Conservation (phyloP, 2,797 vertebrate species). For the Oreochromis grahami region DNA sequence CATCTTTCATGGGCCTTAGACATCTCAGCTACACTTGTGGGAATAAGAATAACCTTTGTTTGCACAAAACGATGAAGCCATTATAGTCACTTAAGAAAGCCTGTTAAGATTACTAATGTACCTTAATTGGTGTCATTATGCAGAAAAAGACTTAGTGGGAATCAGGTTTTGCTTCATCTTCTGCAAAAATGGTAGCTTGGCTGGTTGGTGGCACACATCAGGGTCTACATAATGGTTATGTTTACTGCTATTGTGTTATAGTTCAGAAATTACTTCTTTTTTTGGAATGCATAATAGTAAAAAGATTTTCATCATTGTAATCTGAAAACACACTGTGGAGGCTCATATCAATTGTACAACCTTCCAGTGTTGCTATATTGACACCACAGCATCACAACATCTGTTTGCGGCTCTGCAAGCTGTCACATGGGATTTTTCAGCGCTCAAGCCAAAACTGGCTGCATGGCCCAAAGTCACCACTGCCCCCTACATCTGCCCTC, state of each 20-base stretch:
- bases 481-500: conserved; percentile 43
- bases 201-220: neutral
- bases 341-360: neutral
- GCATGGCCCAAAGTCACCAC: conserved; percentile 50
- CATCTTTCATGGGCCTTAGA: conserved; percentile 1
- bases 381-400: conserved; percentile 21
- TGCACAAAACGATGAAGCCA: conserved; percentile 26
- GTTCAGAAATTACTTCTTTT: neutral
- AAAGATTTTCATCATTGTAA: neutral
- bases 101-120: conserved; percentile 30
- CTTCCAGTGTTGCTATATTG: neutral
- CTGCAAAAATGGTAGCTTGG: neutral
- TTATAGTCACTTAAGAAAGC: conserved; percentile 43
- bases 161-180: conserved; percentile 1
- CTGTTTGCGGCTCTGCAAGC: conserved; percentile 28
- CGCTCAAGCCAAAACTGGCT: conserved; percentile 11
- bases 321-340: neutral
- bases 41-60: conserved; percentile 19
- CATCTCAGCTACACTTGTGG: neutral
- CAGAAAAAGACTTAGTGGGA: conserved; percentile 21
- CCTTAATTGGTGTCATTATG: conserved; percentile 46
- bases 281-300: neutral
- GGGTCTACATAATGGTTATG: neutral
- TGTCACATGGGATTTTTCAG: conserved; percentile 18
- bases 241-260: neutral